Percentiles rank a stretch among this genome's conserved stretches.
Conservation (phyloP, 2,888 invertebrate species). For the Congeria kusceri region DNA sequence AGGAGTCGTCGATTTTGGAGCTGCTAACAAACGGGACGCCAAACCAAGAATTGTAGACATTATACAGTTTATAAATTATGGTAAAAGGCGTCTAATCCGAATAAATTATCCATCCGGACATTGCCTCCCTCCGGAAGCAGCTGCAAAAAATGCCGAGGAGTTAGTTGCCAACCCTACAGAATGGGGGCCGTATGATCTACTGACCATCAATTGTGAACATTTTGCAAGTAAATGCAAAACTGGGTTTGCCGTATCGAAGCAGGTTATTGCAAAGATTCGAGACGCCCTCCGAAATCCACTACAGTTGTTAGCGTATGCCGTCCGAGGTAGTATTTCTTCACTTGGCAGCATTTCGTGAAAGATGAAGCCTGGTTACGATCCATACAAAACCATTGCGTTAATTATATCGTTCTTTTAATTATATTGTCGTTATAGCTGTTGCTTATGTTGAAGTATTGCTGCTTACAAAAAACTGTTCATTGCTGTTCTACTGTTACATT, state of each 20-base stretch:
- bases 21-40: slow-evolving; percentile 10
- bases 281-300: no score
- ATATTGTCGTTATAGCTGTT: no score
- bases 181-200: slow-evolving; percentile 27
- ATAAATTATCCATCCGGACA: slow-evolving; percentile 17
- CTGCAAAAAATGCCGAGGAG: slow-evolving; percentile 20
- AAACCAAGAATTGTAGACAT: slow-evolving; percentile 20
- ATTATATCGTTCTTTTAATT: no score
- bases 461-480: no score
- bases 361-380: no score
- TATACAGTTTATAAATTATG: slow-evolving; percentile 10
- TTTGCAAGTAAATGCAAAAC: slow-evolving; percentile 47
- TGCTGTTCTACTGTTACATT: no score
- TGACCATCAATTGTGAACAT: slow-evolving; percentile 50
- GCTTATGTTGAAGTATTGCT: no score
- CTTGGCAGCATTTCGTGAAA: no score
- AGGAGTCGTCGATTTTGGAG: slow-evolving; percentile 49
- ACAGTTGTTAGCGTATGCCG: no score
- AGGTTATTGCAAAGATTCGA: slow-evolving; percentile 7
- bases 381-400: no score
- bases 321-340: no score
- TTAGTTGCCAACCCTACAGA: slow-evolving; percentile 1
- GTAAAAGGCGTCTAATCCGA: slow-evolving; percentile 26
- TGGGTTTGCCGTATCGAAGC: slow-evolving; percentile 24
- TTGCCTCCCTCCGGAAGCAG: slow-evolving; percentile 33